These are phyloP conservation scores for Siniperca knerii DNA, from an alignment of 2,113 vertebrate genomes.

Conservation along the genomic window DNA sequence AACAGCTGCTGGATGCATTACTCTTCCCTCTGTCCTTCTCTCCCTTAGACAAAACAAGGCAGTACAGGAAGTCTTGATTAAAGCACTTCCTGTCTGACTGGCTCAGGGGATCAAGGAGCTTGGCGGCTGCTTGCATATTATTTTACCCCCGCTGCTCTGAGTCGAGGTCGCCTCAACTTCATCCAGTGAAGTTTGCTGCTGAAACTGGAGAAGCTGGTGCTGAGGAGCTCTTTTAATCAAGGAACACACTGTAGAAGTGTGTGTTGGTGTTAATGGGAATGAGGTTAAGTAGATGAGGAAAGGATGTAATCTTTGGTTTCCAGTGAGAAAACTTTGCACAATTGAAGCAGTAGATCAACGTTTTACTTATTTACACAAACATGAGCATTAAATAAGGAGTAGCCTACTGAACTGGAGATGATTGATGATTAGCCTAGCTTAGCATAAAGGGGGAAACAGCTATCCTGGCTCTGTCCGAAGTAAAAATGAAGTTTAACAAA, in stretches of 20 bases:
- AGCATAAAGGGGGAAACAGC: neutral
- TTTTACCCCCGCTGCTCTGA: conserved; percentile 50
- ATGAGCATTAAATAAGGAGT: neutral
- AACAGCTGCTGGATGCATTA: conserved; percentile 75
- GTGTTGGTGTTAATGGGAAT: neutral
- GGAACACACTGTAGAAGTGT: neutral
- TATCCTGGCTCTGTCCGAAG: neutral
- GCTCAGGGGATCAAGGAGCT: conserved; percentile 56
- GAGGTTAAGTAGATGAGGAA: neutral
- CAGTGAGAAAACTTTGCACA: neutral
- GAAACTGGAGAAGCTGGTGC: conserved; percentile 38
- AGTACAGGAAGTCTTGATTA: conserved; percentile 79
- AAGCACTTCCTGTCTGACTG: conserved; percentile 82
- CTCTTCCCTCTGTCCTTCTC: conserved; percentile 12
- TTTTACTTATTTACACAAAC: neutral
- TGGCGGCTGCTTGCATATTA: conserved; percentile 29
- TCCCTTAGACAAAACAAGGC: conserved; percentile 78
- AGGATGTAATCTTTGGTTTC: neutral
- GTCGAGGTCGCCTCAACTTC: conserved; percentile 6
- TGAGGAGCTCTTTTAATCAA: conserved; percentile 27
- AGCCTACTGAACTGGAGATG: neutral
- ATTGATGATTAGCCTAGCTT: neutral
- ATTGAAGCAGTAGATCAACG: neutral
- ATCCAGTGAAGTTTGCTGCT: conserved; percentile 45
- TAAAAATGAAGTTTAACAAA: neutral